Base-by-base conservation (phyloP, 2,113 vertebrate genomes). In the Lucifuga dentata region DNA sequence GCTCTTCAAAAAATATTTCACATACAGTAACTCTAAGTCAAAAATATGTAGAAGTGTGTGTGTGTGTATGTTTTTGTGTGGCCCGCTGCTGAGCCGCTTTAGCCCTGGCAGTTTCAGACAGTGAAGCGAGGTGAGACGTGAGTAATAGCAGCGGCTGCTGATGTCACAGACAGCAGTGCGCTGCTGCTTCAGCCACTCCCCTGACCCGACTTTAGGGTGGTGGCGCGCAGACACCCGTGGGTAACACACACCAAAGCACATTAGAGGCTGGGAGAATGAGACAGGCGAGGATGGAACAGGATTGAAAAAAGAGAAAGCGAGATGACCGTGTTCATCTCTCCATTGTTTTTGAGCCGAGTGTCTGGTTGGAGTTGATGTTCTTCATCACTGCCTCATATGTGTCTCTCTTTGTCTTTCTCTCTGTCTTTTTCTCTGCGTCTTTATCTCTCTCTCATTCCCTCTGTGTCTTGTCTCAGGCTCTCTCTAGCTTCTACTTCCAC, bases 171-270 rank as follows among this genome's bases (percentile, higher is more conserved):
- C 84, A 60, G 79, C 79, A 78, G 65, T 51, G 49, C 59, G 39
- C 78, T 52, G 67, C 80, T 64, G 3, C 26, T 7, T 80, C 76
- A 73, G 73, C 40, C 74, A 76, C 79, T 68, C 83, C 44, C 79
- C 10, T 84, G 86, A 85, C 86, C 87, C n/a, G 73, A 81, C 73
- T 83, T 78, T 60, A 71, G 80, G 87, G 83, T 53, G 80, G 76
- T 58, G 66, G 78, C 65, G 60, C 35, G 35, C 80, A 83, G 59
- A 72, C 80, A 87, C 86, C 85, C 85, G 75, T 76, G 80, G 89
- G 86, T 84, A 84, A 81, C 76, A 68, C 88, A 90, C 72, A 88
- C 86, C 90, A 90, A 74, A 84, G 79, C 85, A 63, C 66, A 90
- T 90, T 89, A 90, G 73, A 88, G 76, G 73, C 58, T 71, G 62